These are phyloP conservation scores for Mactromeris polynyma DNA, from an alignment of 2,888 invertebrate genomes.

Conservation along the genomic window DNA sequence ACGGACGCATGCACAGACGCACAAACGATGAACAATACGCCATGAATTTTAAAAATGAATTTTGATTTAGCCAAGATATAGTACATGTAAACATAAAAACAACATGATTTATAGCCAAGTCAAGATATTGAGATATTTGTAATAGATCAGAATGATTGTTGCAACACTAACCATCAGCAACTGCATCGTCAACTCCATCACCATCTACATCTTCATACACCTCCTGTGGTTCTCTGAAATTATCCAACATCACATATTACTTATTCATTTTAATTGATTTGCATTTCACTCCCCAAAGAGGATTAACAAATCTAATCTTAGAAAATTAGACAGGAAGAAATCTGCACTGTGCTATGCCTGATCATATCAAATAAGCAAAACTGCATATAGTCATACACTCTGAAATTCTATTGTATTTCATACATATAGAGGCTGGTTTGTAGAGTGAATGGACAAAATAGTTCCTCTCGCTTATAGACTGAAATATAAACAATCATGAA, in stretches of 20 bases:
- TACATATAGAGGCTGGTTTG: too few relatives aligned
- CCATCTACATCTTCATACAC: constrained; percentile 58
- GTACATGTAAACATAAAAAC: too few relatives aligned
- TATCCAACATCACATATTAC: background rate
- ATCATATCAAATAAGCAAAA: background rate
- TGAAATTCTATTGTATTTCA: too few relatives aligned
- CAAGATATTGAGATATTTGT: background rate
- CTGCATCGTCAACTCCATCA: background rate
- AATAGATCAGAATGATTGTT: background rate
- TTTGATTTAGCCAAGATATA: background rate
- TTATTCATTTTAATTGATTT: background rate
- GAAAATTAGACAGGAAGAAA: background rate
- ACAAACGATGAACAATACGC: too few relatives aligned
- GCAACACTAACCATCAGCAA: constrained; percentile 37
- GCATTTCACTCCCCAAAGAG: background rate
- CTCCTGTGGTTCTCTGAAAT: constrained; percentile 46
- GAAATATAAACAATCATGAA: too few relatives aligned
- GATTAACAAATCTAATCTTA: background rate
- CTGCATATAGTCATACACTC: too few relatives aligned
- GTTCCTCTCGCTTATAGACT: too few relatives aligned
- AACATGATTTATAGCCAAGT: too few relatives aligned
- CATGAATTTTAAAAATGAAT: too few relatives aligned
- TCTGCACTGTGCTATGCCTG: background rate
- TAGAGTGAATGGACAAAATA: too few relatives aligned
- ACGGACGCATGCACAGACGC: too few relatives aligned